Evolutionary conservation across 2,113 vertebrate species (phyloP).

Genomic region (Apus apus): DNA sequence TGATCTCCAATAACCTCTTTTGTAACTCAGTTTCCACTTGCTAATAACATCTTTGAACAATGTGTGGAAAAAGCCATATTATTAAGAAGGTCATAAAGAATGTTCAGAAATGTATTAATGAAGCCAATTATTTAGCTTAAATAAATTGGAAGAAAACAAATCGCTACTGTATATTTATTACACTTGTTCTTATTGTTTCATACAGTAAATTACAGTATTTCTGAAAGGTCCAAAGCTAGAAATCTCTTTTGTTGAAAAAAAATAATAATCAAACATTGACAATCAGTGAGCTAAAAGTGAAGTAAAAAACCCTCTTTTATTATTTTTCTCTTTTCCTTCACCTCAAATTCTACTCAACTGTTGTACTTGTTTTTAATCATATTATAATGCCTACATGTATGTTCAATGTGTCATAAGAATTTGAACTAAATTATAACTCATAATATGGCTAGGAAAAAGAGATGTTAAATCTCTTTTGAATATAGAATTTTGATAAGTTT

Average conservation of each 20-base stretch:
- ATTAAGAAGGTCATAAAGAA: neutral
- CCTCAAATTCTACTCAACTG: neutral
- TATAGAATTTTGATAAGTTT: neutral
- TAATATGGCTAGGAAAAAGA: neutral
- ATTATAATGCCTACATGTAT: neutral
- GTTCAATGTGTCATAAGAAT: neutral
- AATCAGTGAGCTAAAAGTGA: neutral
- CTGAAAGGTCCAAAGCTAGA: neutral
- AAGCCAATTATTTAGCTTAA: neutral
- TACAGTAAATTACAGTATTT: neutral
- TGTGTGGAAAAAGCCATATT: neutral
- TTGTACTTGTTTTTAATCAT: neutral
- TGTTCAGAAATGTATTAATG: neutral
- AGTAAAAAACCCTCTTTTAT: neutral
- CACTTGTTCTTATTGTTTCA: neutral
- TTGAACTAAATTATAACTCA: neutral
- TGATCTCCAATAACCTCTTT: slow-evolving; percentile 71
- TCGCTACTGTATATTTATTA: neutral
- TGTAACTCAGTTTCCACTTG: slow-evolving; percentile 80
- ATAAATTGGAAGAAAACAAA: neutral
- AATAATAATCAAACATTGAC: neutral
- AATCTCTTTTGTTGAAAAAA: neutral
- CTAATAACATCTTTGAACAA: slow-evolving; percentile 73
- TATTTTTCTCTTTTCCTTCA: neutral
- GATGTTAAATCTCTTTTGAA: neutral